A percentile compares a stretch with the other conserved stretches of the same genome.
phyloP scores from a whole-genome alignment of 53 echinoderm and acorn worm species.

The Luidia sarsii region DNA sequence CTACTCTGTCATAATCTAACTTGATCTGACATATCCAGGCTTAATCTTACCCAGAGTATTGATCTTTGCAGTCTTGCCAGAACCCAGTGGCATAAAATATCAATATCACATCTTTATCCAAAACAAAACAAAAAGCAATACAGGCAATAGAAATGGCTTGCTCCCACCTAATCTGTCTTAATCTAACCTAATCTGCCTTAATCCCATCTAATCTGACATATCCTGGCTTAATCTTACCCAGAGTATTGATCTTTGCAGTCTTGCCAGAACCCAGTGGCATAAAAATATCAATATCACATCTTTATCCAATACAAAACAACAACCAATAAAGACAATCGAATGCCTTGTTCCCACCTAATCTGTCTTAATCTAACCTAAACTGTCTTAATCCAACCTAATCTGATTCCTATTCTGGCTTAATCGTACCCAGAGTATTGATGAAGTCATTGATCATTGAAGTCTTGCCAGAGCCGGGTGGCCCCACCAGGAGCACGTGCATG shows the following conservation, averaged over 20 bases:
- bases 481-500: constrained; percentile 91
- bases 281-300: not conserved
- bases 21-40: too few species aligned
- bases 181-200: too few species aligned
- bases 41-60: too few species aligned
- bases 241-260: too few species aligned
- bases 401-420: not conserved
- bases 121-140: not conserved
- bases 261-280: not conserved
- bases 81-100: not conserved
- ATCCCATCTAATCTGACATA: too few species aligned
- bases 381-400: not conserved
- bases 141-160: not conserved
- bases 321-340: not conserved
- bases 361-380: too few species aligned
- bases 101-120: not conserved
- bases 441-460: constrained; percentile 97
- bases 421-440: constrained; percentile 90
- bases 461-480: constrained; percentile 95
- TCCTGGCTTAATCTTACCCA: too few species aligned
- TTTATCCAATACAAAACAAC: not conserved
- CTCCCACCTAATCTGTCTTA: too few species aligned
- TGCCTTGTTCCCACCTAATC: not conserved
- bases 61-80: too few species aligned
- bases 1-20: too few species aligned